Percentiles rank a stretch among this genome's conserved stretches.
Evolutionary conservation across 2,113 vertebrate genomes (phyloP).

Genomic region (Burhinus oedicnemus): DNA sequence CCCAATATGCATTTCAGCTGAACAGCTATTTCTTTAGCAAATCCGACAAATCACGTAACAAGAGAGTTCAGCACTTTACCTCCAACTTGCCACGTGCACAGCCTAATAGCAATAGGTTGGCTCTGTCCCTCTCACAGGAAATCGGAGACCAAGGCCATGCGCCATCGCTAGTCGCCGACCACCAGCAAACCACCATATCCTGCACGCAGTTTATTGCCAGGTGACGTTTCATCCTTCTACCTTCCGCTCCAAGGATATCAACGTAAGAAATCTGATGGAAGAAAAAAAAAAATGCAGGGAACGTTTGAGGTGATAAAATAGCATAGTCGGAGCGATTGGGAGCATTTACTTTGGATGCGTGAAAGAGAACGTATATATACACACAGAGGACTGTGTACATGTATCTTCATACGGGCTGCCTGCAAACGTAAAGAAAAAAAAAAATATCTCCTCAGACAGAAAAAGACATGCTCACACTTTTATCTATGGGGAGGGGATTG

Average conservation of each 20-base stretch:
- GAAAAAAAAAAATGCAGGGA: neutral
- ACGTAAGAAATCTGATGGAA: constrained; percentile 82
- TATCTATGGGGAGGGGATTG: constrained; percentile 67
- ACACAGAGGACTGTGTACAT: neutral
- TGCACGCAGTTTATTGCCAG: constrained; percentile 83
- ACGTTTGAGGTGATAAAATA: constrained; percentile 37
- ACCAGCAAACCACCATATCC: constrained; percentile 91
- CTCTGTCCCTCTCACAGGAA: constrained; percentile 80
- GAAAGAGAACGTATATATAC: neutral
- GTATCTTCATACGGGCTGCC: constrained; percentile 57
- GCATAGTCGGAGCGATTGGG: constrained; percentile 30
- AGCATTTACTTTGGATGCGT: constrained; percentile 2
- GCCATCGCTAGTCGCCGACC: constrained; percentile 80
- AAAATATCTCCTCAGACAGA: constrained; percentile 37
- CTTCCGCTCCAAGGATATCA: constrained; percentile 78
- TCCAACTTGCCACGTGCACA: constrained; percentile 83
- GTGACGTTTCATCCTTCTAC: constrained; percentile 74
- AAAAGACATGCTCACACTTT: constrained; percentile 71
- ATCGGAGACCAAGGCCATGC: constrained; percentile 88
- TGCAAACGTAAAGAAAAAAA: constrained; percentile 50
- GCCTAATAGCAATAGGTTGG: constrained; percentile 87
- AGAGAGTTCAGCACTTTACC: constrained; percentile 78
- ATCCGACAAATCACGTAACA: neutral
- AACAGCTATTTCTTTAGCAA: neutral
- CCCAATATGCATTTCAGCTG: neutral